Evolutionary conservation across 2,113 vertebrate species (phyloP).

Genomic region (Thermophis baileyi): DNA sequence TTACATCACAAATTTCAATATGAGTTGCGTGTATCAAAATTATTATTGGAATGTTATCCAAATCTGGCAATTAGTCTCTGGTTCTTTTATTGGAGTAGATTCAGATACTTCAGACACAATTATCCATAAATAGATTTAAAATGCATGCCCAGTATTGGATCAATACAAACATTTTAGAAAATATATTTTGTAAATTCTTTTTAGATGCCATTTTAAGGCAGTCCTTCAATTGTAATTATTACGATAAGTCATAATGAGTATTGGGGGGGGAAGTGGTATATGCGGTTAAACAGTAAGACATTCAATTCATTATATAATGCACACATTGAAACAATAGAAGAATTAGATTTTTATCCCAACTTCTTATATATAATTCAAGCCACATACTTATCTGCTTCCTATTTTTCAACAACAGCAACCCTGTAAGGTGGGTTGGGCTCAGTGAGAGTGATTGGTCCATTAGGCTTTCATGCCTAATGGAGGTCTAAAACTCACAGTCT

Average conservation of each 20-base stretch:
- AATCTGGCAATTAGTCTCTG: neutral
- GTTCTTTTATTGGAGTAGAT: neutral
- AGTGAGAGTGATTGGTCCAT: neutral
- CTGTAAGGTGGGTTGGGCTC: neutral
- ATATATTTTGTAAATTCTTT: neutral
- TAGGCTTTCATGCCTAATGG: neutral
- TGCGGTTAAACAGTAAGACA: neutral
- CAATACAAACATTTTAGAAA: neutral
- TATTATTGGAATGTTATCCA: neutral
- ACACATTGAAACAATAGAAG: neutral
- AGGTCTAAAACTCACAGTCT: neutral
- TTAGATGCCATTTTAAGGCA: neutral
- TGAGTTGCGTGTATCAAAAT: neutral
- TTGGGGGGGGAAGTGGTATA: neutral
- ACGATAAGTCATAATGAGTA: neutral
- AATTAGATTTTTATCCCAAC: neutral
- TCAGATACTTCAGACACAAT: neutral
- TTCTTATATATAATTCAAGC: neutral
- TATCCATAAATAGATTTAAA: neutral
- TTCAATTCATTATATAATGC: neutral
- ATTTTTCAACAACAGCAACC: neutral
- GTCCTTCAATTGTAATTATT: neutral
- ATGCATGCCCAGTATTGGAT: neutral
- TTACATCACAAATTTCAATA: neutral
- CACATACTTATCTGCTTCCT: neutral